Percentiles rank a stretch among this genome's conserved stretches.
Conservation (phyloP, 2,113 vertebrate species). For the Murina feae region DNA sequence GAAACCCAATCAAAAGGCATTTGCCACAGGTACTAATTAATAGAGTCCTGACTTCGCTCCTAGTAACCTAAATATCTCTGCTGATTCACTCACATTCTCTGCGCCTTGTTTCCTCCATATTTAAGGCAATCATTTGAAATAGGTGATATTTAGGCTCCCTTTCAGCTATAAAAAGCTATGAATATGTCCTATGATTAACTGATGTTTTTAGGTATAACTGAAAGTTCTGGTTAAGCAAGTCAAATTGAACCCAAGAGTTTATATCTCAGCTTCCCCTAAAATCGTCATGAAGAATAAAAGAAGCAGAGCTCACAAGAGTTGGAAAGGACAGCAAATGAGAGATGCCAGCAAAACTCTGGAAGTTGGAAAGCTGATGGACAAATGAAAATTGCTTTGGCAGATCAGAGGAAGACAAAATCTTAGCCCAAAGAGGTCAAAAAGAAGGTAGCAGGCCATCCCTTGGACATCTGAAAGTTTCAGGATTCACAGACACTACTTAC, state of each 20-base stretch:
- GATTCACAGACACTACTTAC: background rate
- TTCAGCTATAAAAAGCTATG: background rate
- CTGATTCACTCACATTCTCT: background rate
- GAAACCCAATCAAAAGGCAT: background rate
- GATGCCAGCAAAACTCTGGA: background rate
- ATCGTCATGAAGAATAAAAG: background rate
- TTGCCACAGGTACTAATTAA: background rate
- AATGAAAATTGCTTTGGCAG: background rate
- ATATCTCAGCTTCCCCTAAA: background rate
- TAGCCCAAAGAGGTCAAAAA: background rate
- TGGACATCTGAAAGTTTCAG: background rate
- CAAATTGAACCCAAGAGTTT: background rate
- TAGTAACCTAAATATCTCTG: background rate
- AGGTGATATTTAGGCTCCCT: background rate
- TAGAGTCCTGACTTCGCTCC: background rate
- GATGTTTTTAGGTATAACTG: background rate
- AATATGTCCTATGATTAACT: background rate
- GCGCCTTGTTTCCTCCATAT: background rate
- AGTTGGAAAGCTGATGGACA: background rate
- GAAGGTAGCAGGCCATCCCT: background rate
- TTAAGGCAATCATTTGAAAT: constrained; percentile 14
- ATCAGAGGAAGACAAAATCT: background rate
- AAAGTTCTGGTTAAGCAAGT: background rate
- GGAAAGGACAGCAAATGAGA: background rate
- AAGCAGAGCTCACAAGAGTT: background rate